Percentiles rank a stretch among this genome's conserved stretches.
These are phyloP conservation scores for Bombus superbus DNA, from an alignment of 1,140 invertebrate species.

Conservation along the genomic window DNA sequence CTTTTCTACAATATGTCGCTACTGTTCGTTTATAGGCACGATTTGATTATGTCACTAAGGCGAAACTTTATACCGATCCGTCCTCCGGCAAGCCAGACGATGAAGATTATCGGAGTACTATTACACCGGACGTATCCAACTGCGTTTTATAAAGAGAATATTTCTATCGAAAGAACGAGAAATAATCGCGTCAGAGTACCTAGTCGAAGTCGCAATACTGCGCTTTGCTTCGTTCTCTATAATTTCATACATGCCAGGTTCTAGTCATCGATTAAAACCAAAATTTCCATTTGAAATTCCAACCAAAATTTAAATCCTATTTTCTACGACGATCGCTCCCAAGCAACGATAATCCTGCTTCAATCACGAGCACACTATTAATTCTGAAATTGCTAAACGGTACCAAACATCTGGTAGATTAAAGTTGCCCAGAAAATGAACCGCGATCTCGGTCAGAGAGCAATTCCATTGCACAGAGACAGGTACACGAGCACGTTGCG, in stretches of 20 bases:
- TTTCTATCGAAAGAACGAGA: too few species aligned
- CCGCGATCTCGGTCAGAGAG: not conserved
- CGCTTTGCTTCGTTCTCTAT: too few species aligned
- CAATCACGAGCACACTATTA: not conserved
- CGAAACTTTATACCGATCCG: slow-evolving; percentile 36
- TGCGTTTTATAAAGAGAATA: not conserved
- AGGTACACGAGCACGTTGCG: slow-evolving; percentile 67
- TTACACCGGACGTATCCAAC: slow-evolving; percentile 7
- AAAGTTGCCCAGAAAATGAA: not conserved
- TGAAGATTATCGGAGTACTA: slow-evolving; percentile 13
- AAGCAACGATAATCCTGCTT: not conserved
- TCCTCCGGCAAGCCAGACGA: not conserved
- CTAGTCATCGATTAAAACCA: too few species aligned
- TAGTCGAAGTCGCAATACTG: too few species aligned
- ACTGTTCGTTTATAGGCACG: not conserved
- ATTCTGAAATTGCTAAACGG: not conserved
- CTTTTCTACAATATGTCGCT: too few species aligned
- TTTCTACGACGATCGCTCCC: too few species aligned
- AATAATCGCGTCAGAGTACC: not conserved
- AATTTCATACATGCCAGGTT: too few species aligned
- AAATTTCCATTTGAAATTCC: not conserved
- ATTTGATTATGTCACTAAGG: slow-evolving; percentile 20
- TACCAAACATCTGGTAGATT: not conserved
- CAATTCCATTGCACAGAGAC: slow-evolving; percentile 40
- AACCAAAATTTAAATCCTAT: not conserved